Conservation (phyloP, 2,888 invertebrate genomes). For the Hirtodrosophila duncani region DNA sequence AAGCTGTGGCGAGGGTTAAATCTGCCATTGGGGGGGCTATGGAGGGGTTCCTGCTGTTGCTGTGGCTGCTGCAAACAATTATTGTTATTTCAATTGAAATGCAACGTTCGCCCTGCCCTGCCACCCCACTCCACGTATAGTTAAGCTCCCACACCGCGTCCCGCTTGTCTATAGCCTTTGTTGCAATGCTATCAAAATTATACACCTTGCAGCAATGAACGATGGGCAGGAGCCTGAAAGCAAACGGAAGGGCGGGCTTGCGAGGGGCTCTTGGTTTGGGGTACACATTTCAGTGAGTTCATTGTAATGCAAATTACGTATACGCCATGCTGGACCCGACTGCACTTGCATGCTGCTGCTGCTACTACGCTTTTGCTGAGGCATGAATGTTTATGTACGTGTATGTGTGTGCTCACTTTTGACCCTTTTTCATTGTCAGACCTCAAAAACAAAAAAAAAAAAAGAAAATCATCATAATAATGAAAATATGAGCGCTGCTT, state of each 20-base stretch:
- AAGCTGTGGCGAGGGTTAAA: background rate
- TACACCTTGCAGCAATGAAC: constrained; percentile 52
- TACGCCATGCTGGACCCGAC: constrained; percentile 40
- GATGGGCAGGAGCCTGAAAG: background rate
- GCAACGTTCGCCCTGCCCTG: constrained; percentile 21
- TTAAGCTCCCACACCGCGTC: background rate
- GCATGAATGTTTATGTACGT: constrained; percentile 9
- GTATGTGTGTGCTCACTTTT: constrained; percentile 15
- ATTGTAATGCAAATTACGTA: constrained; percentile 67
- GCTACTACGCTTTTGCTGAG: constrained; percentile 8
- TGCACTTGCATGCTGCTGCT: constrained; percentile 6
- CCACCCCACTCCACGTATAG: background rate
- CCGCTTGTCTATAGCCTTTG: constrained; percentile 32
- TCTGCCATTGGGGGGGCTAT: background rate
- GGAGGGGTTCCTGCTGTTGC: constrained; percentile 1
- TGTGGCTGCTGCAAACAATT: constrained; percentile 52
- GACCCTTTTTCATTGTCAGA: constrained; percentile 28
- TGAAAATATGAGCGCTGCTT: constrained; percentile 26
- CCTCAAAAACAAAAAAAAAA: too few relatives aligned
- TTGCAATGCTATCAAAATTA: constrained; percentile 57
- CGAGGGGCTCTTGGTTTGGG: constrained; percentile 20
- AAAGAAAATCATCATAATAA: constrained; percentile 45
- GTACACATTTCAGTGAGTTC: constrained; percentile 38
- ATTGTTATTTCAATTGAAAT: constrained; percentile 64
- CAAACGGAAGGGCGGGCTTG: background rate